Evolutionary conservation across 1,140 invertebrate genomes (phyloP), one percentile per base, ranked within the genome.

Genomic region (Vollenhovia emeryi): DNA sequence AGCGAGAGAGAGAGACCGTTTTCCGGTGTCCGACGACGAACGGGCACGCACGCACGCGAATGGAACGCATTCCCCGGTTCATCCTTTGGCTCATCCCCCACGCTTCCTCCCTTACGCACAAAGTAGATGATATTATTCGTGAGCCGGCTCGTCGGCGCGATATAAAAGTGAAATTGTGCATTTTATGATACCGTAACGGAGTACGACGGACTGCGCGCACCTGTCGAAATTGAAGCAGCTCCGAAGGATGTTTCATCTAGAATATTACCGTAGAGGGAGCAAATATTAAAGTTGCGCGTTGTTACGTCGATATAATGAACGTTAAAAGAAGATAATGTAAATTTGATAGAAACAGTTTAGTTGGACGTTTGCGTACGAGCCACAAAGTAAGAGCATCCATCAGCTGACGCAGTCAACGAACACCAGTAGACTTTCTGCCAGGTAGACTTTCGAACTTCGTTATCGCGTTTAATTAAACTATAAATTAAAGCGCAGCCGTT

Each of bases 401-500:
- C 75, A 79, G 62, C 60, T 79, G 60, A 79, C 13, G 43, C 43
- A 78, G 60, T 79, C 75, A 36, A 43, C 27, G 43, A 79, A 50
- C 75, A 6, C 45, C 27, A n/a, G 11, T 48, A 40, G 74, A 76
- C 74, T 76, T 43, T 76, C 36, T 36, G 21, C 48, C 76, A 55
- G 62, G 45, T 79, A 71, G 78, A 82, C 78, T 82, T 82, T 57
- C 48, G 24, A 73, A 82, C 78, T 82, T 73, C 11, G 78, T 82
- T 82, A 73, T 82, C 78, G 78, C 68, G 78, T 71, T 82, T 82
- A 82, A 82, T 82, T 82, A 82, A 82, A 82, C 66, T 82, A 82
- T 82, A 82, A 82, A 82, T 82, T 82, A 82, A 82, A 73, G 78
- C 78, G 24, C 50, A 36, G 33, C 64, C 64, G 78, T 71, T 79